Evolutionary conservation across 30 jellyfish, hydroid and myxozoan genomes (phyloP), one percentile per base, ranked within the genome.

Genomic region (Chironex yamaguchii): DNA sequence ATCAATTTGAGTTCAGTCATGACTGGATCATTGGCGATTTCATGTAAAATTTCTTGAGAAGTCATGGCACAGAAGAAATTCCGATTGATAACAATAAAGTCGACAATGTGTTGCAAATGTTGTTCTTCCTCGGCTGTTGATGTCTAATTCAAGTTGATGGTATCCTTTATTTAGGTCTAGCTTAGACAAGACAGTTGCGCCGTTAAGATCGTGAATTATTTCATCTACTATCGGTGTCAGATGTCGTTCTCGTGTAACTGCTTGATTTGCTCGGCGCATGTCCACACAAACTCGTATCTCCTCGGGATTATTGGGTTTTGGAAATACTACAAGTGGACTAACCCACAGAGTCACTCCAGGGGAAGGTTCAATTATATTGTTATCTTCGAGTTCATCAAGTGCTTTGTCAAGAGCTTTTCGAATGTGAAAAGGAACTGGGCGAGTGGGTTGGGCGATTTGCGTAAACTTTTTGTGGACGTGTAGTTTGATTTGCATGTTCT

Each of bases 201-300:
- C n/a, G n/a, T 48, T 48, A 53, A n/a, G n/a, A 53, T 53, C 71
- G 21, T 53, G 71, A 53, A 53, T 53, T 4, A 53, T 53, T 53
- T 53, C 71, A 3, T 53, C 71, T 3, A 53, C 71, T 53, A 32
- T 53, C 21, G 71, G 21, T 53, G 4, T 53, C 25, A 20, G 71
- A 20, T 53, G 71, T 4, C 23, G 71, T 53, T 53, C 23, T 4
- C 71, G 71, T 3, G 71, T 53, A 53, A 53, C 25, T 53, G 71
- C 71, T 20, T 20, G 71, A 53, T 53, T 53, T 53, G 71, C 71
- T 53, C 23, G 4, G 4, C 71, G 71, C 71, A 53, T 53, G 23
- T 53, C 71, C 31, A 53, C 71, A 20, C 71, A 53, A 3, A 53
- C 23, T 3, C 71, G 71, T 3, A 4, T 20, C 23, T 53, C 71